These are phyloP conservation scores for Chiloscyllium punctatum DNA, from an alignment of 2,797 vertebrate species.

Conservation along the genomic window DNA sequence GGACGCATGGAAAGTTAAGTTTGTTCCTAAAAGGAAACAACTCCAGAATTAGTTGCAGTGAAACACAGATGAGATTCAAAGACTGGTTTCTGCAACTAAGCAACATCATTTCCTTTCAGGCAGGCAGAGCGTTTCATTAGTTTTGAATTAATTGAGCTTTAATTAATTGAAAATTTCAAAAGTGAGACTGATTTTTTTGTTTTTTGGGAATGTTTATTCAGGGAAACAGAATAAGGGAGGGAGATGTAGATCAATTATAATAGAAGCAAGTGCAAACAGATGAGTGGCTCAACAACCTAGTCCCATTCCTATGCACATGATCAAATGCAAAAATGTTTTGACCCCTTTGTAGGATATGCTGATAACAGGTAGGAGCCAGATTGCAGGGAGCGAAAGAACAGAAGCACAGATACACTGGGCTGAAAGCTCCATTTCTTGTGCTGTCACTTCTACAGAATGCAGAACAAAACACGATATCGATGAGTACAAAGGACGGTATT, in stretches of 20 bases:
- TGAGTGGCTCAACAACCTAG: not conserved
- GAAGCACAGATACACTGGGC: not conserved
- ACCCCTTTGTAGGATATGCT: not conserved
- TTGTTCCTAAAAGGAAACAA: not conserved
- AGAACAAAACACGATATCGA: not conserved
- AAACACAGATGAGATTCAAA: not conserved
- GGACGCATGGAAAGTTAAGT: slow-evolving; percentile 17
- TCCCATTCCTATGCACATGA: not conserved
- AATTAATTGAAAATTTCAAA: not conserved
- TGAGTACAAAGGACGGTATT: not conserved
- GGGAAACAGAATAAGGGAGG: not conserved
- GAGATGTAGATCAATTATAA: not conserved
- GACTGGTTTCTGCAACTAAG: not conserved
- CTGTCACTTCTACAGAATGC: not conserved
- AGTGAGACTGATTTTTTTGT: not conserved
- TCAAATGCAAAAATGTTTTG: not conserved
- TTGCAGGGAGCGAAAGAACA: not conserved
- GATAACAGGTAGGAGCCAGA: not conserved
- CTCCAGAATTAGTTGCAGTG: no score
- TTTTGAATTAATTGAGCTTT: not conserved
- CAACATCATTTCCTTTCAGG: not conserved
- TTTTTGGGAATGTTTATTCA: not conserved
- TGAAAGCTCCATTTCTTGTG: not conserved
- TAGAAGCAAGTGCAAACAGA: not conserved
- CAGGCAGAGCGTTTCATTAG: not conserved